Percentiles rank a stretch among this genome's conserved stretches.
Evolutionary conservation across 2,888 invertebrate species (phyloP).

Genomic region (Unio pictorum): DNA sequence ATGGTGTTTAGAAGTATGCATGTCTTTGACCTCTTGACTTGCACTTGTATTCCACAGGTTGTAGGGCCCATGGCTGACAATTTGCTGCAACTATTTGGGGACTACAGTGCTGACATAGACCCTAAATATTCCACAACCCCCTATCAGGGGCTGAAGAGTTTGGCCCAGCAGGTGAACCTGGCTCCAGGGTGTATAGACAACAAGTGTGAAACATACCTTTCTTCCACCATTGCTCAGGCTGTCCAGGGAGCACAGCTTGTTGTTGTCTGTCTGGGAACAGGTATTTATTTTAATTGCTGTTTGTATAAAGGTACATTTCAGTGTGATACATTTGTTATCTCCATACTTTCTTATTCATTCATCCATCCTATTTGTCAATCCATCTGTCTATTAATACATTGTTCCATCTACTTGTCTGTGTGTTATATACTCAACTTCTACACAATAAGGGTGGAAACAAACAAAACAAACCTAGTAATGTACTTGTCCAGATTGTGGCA

Average conservation of each 20-base stretch:
- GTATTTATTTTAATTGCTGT: conserved; percentile 20
- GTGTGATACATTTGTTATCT: neutral
- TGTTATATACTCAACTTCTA: too few relatives aligned
- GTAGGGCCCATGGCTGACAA: conserved; percentile 68
- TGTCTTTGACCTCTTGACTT: too few relatives aligned
- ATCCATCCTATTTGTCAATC: too few relatives aligned
- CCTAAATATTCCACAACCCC: conserved; percentile 50
- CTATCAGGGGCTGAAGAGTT: conserved; percentile 37
- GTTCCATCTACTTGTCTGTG: neutral
- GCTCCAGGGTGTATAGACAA: conserved; percentile 56
- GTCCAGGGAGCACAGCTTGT: conserved; percentile 48
- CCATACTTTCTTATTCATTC: neutral
- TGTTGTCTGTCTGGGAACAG: conserved; percentile 64
- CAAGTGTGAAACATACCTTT: conserved; percentile 46
- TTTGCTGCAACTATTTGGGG: conserved; percentile 55
- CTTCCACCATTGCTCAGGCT: conserved; percentile 35
- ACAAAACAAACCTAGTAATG: too few relatives aligned
- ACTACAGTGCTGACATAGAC: conserved; percentile 54
- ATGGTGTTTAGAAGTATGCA: too few relatives aligned
- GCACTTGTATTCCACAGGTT: conserved; percentile 39
- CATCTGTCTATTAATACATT: neutral
- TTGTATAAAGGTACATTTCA: too few relatives aligned
- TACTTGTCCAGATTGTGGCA: too few relatives aligned
- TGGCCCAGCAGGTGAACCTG: conserved; percentile 37
- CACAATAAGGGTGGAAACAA: too few relatives aligned